A percentile compares a stretch with the other conserved stretches of the same genome.
phyloP scores from a whole-genome alignment of 2,797 vertebrate genomes.

The Hippoglossus hippoglossus region DNA sequence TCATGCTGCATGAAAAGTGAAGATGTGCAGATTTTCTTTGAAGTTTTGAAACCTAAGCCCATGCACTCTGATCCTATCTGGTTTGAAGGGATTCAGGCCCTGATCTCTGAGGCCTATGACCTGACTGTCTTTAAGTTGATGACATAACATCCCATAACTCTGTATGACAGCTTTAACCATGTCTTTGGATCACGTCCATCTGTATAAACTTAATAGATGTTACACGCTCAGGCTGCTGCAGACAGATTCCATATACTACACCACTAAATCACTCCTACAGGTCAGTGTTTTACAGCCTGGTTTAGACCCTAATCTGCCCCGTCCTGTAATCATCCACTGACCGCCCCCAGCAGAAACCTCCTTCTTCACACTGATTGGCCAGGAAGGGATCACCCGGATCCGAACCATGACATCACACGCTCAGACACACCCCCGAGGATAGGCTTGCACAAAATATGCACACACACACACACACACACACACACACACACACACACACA shows the following conservation, averaged over 20 bases:
- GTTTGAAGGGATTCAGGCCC: not conserved
- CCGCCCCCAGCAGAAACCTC: slow-evolving; percentile 48
- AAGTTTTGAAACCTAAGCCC: not conserved
- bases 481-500: not conserved
- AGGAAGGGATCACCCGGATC: slow-evolving; percentile 76
- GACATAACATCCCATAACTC: not conserved
- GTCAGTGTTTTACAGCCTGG: slow-evolving; percentile 58
- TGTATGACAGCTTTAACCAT: not conserved
- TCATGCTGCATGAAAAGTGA: not conserved
- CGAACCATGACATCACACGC: slow-evolving; percentile 65
- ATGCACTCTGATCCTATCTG: not conserved
- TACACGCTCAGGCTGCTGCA: slow-evolving; percentile 15
- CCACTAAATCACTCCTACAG: slow-evolving; percentile 20
- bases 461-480: not conserved
- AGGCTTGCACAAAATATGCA: slow-evolving; percentile 16
- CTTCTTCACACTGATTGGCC: slow-evolving; percentile 73
- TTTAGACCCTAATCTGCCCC: slow-evolving; percentile 55
- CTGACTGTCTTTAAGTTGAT: not conserved
- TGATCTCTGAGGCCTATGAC: slow-evolving; percentile 1
- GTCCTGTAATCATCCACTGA: slow-evolving; percentile 60
- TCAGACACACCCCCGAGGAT: slow-evolving; percentile 39
- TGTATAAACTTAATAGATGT: not conserved
- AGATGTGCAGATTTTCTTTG: not conserved
- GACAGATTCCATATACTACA: slow-evolving; percentile 40
- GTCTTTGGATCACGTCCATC: slow-evolving; percentile 20